Base-by-base conservation (phyloP, 2,888 invertebrate species). In the Heliconius sara region DNA sequence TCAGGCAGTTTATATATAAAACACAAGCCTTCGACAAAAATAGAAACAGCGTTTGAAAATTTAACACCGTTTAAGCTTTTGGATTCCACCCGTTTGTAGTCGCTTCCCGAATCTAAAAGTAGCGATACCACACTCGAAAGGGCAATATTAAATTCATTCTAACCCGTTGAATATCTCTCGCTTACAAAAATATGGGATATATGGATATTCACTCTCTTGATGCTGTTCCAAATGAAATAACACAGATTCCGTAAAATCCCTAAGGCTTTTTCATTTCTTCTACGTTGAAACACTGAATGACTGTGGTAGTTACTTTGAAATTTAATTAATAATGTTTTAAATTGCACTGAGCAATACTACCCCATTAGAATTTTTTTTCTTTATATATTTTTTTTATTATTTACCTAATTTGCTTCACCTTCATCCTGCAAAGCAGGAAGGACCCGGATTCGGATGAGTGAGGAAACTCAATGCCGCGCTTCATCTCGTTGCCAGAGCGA, bases 141-240 rank as follows among this genome's bases (percentile, higher is more conserved):
- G 75, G 65, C 65, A 75, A 75, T 75, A 65, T 75, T 27, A 65
- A 75, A 75, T 75, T 75, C 65, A 66, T 75, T 63, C 75, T 63
- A 66, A 27, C 65, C 43, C 75, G 75, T 65, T 43, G 63, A 75
- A 75, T 75, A 75, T 65, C 27, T 75, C 27, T 43, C 30, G 75
- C 43, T 75, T 75, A 75, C 63, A 27, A 66, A 66, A 72, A 78
- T 52, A 78, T 47, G 66, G 22, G n/a, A 78, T 66, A 39, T 63
- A 78, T 34, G 67, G 73, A 73, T 78, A 73, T 78, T 73, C 66
- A 73, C 65, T 57, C 72, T 57, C 72, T 57, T 65, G 52, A 78
- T 72, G 72, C 52, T 47, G 30, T 63, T 78, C 70, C 76, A 74
- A 79, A 81, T 74, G 79, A 77, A 81, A 81, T 79, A 79, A 75